Evolutionary conservation across 2,888 invertebrate genomes (phyloP).

Genomic region (Osmoderma eremita): DNA sequence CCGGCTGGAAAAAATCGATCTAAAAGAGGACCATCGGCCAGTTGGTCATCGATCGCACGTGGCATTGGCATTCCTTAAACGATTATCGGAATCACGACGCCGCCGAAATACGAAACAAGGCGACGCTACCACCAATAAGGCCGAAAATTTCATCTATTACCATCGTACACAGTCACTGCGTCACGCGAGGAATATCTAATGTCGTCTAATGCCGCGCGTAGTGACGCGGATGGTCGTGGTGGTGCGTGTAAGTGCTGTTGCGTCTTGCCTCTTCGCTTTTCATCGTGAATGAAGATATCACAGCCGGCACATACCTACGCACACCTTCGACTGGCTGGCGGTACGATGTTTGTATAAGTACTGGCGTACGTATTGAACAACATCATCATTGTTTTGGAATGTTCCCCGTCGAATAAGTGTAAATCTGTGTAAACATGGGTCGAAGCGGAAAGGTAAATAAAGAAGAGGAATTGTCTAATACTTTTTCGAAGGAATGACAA

Average conservation of each 20-base stretch:
- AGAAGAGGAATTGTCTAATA: constrained; percentile 15
- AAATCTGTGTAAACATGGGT: constrained; percentile 39
- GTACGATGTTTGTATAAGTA: not conserved
- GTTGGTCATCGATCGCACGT: constrained; percentile 37
- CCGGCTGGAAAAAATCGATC: not conserved
- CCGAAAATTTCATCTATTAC: constrained; percentile 31
- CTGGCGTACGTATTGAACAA: constrained; percentile 17
- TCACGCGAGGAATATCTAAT: constrained; percentile 28
- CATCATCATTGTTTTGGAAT: constrained; percentile 32
- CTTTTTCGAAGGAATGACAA: constrained; percentile 21
- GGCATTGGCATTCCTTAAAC: constrained; percentile 33
- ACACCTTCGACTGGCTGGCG: not conserved
- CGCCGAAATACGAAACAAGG: constrained; percentile 23
- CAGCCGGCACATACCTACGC: not conserved
- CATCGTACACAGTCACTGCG: constrained; percentile 23
- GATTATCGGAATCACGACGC: constrained; percentile 33
- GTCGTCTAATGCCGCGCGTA: not conserved
- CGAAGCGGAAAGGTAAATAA: constrained; percentile 29
- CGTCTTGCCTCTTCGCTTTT: not conserved
- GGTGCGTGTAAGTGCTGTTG: not conserved
- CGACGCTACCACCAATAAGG: constrained; percentile 21
- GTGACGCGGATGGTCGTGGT: not conserved
- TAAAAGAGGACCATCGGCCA: constrained; percentile 17
- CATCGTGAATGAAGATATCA: constrained; percentile 8
- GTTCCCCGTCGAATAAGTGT: constrained; percentile 35